Base-by-base conservation (phyloP, 2,888 invertebrate genomes). In the Platycheirus rosarum region DNA sequence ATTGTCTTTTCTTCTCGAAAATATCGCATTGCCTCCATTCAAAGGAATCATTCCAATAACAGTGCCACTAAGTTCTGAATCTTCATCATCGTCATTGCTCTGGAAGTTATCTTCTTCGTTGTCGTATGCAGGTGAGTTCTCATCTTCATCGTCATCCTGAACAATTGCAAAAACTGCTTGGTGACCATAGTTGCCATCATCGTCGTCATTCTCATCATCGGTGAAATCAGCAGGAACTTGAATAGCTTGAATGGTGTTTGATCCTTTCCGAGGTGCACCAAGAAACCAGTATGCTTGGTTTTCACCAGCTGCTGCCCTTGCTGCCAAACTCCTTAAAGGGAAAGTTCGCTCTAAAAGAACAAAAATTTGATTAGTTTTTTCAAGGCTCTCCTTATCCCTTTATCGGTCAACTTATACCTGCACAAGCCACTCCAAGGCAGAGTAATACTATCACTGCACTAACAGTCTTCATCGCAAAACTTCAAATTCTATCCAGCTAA, bases 241-340 rank as follows among this genome's bases (percentile, higher is more conserved):
- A 32, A 70, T 29, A 4, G 80, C 82, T 5, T 87, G 80, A 0
- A 86, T 77, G 4, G 16, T 32, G 14, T 85, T 87, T 18, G 87
- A 84, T 0, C 87, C 87, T 2, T 85, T 85, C 8, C 86, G 86
- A 14, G 88, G 87, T 35, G 86, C 85, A n/a, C 86, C 86, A 2
- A 89, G 63, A 60, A 88, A 88, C 3, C 89, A 80, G 49, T 88
- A 88, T 2, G 89, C 89, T 75, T 88, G 88, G 40, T 86, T 87
- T 18, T n/a, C 20, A 2, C 29, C 62, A 7, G 8, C 62, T 20
- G 44, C 75, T 8, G 57, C 13, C 9, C 66, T 55, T 0, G 42
- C 66, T 23, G 46, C 35, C 16, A 63, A 77, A 2, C 44, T 37
- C 8, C 77, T 48, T 1, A 51, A 63, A 48, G 32, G 13, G 6